Evolutionary conservation across 64 coral and sea anemone species (phyloP).

Genomic region (Pachyseris speciosa): DNA sequence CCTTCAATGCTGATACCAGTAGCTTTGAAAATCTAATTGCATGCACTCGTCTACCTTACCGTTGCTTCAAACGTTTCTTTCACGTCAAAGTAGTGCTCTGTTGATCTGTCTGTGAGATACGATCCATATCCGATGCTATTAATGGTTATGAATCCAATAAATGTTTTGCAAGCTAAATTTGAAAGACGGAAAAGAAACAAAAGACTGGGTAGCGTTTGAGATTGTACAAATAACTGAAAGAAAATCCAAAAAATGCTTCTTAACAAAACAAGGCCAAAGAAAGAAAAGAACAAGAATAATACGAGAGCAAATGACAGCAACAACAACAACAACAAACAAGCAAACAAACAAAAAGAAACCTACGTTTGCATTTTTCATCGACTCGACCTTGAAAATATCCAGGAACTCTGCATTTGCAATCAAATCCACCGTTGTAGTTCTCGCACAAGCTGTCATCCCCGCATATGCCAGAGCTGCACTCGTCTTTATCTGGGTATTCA

Average conservation of each 20-base stretch:
- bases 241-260: too few species aligned
- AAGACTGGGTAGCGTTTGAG: too few species aligned
- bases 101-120: neutral
- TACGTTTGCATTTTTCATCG: neutral
- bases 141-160: neutral
- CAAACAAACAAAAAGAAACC: neutral
- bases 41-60: too few species aligned
- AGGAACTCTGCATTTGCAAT: constrained; percentile 29
- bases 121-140: neutral
- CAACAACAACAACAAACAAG: too few species aligned
- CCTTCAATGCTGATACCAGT: too few species aligned
- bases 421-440: constrained; percentile 51
- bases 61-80: neutral
- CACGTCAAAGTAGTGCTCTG: neutral
- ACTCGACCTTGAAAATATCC: neutral
- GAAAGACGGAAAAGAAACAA: neutral
- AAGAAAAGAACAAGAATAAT: too few species aligned
- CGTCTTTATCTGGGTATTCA: constrained; percentile 3
- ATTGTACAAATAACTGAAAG: too few species aligned
- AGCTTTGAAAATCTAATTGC: too few species aligned
- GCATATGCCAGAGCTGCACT: constrained; percentile 27
- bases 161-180: constrained; percentile 6
- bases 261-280: too few species aligned
- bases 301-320: neutral
- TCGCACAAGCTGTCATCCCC: constrained; percentile 7